Evolutionary conservation across 1,140 invertebrate species (phyloP).

Genomic region (Thalassaphorura encarpata): DNA sequence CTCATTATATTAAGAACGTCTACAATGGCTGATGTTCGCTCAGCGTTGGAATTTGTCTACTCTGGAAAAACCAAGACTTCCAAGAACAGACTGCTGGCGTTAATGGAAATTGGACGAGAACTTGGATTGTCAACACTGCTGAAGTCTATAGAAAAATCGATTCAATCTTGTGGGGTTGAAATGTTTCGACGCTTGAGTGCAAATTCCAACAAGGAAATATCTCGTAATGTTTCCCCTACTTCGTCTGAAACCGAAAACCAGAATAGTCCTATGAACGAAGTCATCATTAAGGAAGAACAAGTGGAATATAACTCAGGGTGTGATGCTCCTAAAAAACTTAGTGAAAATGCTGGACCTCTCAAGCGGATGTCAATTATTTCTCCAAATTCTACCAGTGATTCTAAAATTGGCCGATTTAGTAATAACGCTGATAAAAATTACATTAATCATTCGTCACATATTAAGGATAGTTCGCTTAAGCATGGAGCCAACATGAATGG

Average conservation of each 20-base stretch:
- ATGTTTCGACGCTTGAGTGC: conserved; percentile 7
- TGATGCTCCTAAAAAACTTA: no score
- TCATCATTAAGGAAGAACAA: background rate
- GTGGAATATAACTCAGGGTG: background rate
- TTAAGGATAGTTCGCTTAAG: no score
- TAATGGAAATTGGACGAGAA: conserved; percentile 8
- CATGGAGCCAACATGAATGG: no score
- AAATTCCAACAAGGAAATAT: background rate
- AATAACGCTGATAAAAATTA: no score
- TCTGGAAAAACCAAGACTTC: background rate
- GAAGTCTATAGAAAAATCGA: conserved; percentile 9
- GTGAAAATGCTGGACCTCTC: no score
- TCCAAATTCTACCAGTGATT: no score
- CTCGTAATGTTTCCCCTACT: background rate
- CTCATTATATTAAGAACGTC: conserved; percentile 14
- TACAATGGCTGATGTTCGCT: conserved; percentile 9
- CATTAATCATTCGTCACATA: no score
- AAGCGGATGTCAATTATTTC: no score
- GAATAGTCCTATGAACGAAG: background rate
- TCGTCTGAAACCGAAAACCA: background rate
- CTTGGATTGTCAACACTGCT: conserved; percentile 7
- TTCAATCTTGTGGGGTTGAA: conserved; percentile 10
- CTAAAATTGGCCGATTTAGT: no score
- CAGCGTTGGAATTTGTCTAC: conserved; percentile 20
- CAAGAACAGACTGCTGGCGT: background rate